Conservation (phyloP, 2,113 vertebrate species). For the Aspidoscelis tigris region DNA sequence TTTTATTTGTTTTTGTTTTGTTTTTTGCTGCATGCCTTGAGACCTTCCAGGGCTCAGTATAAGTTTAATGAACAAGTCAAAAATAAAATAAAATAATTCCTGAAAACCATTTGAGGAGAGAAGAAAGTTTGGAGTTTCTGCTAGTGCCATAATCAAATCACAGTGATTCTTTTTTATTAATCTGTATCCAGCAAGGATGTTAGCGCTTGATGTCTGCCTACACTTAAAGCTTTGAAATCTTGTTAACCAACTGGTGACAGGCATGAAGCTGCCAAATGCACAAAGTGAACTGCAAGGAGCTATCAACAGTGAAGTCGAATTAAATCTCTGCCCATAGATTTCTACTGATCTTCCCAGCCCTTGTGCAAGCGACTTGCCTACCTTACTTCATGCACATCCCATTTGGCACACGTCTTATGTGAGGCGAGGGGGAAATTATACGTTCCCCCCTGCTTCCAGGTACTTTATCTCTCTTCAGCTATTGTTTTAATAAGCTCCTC, state of each 20-base stretch:
- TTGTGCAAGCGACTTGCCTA: slow-evolving; percentile 36
- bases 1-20: too few species aligned
- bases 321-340: slow-evolving; percentile 59
- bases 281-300: slow-evolving; percentile 42
- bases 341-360: slow-evolving; percentile 36
- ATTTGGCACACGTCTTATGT: slow-evolving; percentile 33
- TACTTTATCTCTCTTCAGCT: slow-evolving; percentile 42
- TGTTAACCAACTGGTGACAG: slow-evolving; percentile 63
- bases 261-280: slow-evolving; percentile 57
- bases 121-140: slow-evolving; percentile 31
- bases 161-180: slow-evolving; percentile 34
- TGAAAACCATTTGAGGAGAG: not conserved
- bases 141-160: slow-evolving; percentile 42
- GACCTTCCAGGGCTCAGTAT: too few species aligned
- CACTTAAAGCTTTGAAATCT: slow-evolving; percentile 51
- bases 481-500: slow-evolving; percentile 61
- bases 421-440: not conserved
- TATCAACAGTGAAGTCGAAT: slow-evolving; percentile 44
- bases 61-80: too few species aligned
- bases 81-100: not conserved
- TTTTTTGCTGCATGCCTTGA: too few species aligned
- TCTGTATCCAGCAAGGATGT: slow-evolving; percentile 45
- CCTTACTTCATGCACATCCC: slow-evolving; percentile 1
- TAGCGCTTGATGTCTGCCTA: slow-evolving; percentile 53
- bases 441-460: slow-evolving; percentile 21